Evolutionary conservation across 2,888 invertebrate species (phyloP).

Genomic region (Hermaeophaga mercurialis): DNA sequence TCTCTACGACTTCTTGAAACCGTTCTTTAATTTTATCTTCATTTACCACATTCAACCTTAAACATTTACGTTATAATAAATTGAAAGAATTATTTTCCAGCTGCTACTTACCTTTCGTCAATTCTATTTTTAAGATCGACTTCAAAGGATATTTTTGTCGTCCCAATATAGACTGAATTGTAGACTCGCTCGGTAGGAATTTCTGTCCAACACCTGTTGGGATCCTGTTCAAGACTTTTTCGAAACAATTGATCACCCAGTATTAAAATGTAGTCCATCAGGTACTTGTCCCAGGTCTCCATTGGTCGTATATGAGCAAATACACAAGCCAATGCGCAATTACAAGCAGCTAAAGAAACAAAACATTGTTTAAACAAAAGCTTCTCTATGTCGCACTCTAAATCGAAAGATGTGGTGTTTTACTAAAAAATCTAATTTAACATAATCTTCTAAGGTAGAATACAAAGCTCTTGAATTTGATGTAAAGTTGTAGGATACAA

Average conservation of each 20-base stretch:
- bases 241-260: constrained; percentile 62
- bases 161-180: constrained; percentile 46
- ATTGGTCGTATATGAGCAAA: constrained; percentile 63
- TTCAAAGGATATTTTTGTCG: constrained; percentile 45
- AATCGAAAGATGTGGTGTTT: too few species aligned
- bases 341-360: constrained; percentile 57
- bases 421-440: too few species aligned
- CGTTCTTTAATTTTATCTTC: constrained; percentile 38
- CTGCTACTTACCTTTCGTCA: constrained; percentile 19
- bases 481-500: too few species aligned
- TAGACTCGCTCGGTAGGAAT: constrained; percentile 46
- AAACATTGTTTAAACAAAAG: too few species aligned
- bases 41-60: constrained; percentile 26
- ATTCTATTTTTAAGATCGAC: constrained; percentile 41
- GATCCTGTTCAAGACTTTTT: constrained; percentile 43
- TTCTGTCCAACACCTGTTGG: constrained; percentile 39
- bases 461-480: too few species aligned
- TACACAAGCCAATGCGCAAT: constrained; percentile 64
- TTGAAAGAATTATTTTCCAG: too few species aligned
- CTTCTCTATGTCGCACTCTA: too few species aligned
- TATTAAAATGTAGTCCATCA: constrained; percentile 62
- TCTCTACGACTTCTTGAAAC: constrained; percentile 34
- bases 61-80: too few species aligned
- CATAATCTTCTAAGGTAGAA: too few species aligned
- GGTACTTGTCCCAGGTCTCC: constrained; percentile 64